Evolutionary conservation across 1,140 invertebrate species (phyloP), one percentile per base, ranked within the genome.

Genomic region (Stenopsyche tienmushanensis): DNA sequence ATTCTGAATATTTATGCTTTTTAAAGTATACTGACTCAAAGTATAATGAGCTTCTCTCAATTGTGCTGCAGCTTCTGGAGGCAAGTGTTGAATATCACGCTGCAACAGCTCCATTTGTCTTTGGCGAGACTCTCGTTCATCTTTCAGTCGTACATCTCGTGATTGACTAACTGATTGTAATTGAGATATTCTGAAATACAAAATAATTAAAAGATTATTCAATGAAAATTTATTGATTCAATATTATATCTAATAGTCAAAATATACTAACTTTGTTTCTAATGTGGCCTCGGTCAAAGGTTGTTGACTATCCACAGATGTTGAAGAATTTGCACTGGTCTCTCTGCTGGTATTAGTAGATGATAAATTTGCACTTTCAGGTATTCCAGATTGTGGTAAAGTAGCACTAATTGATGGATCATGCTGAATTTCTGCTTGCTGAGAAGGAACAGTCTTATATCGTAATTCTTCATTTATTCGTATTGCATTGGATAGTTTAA

Each of bases 401-500:
- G 53, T 3, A 8, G 2, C 3, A n/a, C 20, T 2, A 34, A 9
- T n/a, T n/a, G 21, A 39, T 9, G 41, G n/a, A 26, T 25, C 41
- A 3, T 24, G 47, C 18, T 49, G 17, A 25, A 9, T 34, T 8
- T 59, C 66, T n/a, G n/a, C n/a, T n/a, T n/a, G n/a, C n/a, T n/a
- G n/a, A n/a, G n/a, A n/a, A n/a, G n/a, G n/a, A n/a, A n/a, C n/a
- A n/a, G n/a, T n/a, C n/a, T n/a, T n/a, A n/a, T n/a, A n/a, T 44
- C 78, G 80, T 26, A 84, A 74, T 10, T 85, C 83, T 71, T 93
- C 90, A 72, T 88, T 86, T 24, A 88, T 82, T 39, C 90, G 80
- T 24, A 93, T 80, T 0, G 90, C 86, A 73, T 91, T 90, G 0
- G 91, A 93, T 1, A 95, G 74, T 65, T 90, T 84, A 17, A 94